These are phyloP conservation scores for Atherinosoma microstoma DNA, from an alignment of 2,797 vertebrate genomes.

Conservation along the genomic window DNA sequence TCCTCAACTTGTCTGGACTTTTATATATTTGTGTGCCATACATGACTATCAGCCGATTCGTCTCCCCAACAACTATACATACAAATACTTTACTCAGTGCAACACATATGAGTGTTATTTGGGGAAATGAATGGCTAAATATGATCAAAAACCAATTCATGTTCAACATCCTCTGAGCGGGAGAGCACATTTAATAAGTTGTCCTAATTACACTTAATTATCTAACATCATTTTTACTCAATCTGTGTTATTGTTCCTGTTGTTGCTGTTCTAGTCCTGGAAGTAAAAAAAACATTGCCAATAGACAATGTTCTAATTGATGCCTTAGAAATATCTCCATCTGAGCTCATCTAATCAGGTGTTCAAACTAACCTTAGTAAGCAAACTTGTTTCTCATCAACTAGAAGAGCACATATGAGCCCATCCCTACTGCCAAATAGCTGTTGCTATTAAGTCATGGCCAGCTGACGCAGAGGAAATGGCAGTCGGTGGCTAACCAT, in stretches of 20 bases:
- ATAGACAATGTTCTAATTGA: constrained; percentile 31
- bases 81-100: too few species aligned
- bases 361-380: constrained; percentile 8
- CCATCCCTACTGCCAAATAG: constrained; percentile 44
- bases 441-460: constrained; percentile 27
- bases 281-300: background rate
- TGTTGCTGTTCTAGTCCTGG: constrained; percentile 26
- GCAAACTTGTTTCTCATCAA: constrained; percentile 19
- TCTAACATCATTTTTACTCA: constrained; percentile 17
- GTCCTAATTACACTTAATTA: constrained; percentile 32
- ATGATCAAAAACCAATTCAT: background rate
- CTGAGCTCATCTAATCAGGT: constrained; percentile 3
- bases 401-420: constrained; percentile 4
- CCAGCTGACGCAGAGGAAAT: constrained; percentile 27
- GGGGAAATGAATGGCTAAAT: too few species aligned
- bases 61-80: too few species aligned
- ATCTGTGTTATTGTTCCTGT: constrained; percentile 13
- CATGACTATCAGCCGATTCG: too few species aligned
- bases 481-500: constrained; percentile 30
- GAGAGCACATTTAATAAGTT: constrained; percentile 14
- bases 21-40: too few species aligned
- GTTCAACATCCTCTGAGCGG: background rate
- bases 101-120: too few species aligned
- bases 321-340: constrained; percentile 17
- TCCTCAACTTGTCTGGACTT: too few species aligned